These are phyloP conservation scores for Epiblema foenella DNA, from an alignment of 2,888 invertebrate genomes.

Conservation along the genomic window DNA sequence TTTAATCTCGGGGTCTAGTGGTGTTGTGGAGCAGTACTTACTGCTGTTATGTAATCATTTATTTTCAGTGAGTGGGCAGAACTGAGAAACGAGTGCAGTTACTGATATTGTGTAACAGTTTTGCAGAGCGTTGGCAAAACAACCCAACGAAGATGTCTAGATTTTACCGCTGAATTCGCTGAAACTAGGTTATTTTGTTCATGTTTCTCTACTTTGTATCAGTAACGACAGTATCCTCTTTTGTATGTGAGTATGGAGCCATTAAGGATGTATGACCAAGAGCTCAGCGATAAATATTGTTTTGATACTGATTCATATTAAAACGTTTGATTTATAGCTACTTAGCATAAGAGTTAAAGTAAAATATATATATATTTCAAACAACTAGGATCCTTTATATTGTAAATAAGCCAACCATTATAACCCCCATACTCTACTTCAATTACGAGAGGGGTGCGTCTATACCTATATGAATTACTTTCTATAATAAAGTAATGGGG, in stretches of 20 bases:
- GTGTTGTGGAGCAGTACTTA: not conserved
- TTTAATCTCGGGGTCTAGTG: not conserved
- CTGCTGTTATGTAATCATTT: conserved; percentile 20
- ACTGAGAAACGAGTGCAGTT: conserved; percentile 21
- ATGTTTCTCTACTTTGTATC: not conserved
- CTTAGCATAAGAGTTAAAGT: not conserved
- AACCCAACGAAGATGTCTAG: conserved; percentile 5
- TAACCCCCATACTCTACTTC: not conserved
- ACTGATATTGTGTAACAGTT: conserved; percentile 11
- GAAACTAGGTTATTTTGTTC: not conserved
- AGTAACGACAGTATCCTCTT: not conserved
- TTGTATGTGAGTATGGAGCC: no score
- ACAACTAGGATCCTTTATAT: not conserved
- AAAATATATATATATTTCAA: not conserved
- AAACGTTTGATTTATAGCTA: not conserved
- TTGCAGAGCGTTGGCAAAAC: conserved; percentile 26
- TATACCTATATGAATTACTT: not conserved
- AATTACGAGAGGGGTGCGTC: no score
- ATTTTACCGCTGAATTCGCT: conserved; percentile 12
- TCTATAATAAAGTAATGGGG: not conserved
- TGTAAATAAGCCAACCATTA: not conserved
- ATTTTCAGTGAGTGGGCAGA: conserved; percentile 32
- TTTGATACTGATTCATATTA: no score
- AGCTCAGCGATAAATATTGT: no score
- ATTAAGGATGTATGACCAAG: no score